Evolutionary conservation across 2,888 invertebrate genomes (phyloP).

Genomic region (Drosophila fulvimacula): DNA sequence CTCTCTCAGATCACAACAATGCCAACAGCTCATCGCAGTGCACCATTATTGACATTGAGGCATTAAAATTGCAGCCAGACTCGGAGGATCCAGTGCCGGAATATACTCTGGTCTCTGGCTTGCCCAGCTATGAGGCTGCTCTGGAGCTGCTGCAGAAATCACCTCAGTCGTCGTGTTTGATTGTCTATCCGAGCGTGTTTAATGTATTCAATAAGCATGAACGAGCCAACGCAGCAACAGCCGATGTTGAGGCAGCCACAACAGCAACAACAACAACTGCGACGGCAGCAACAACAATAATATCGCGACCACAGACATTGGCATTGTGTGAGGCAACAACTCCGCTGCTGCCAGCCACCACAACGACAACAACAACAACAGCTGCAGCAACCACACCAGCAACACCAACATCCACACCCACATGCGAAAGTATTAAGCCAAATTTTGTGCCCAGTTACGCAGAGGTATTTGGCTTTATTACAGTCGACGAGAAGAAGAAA

Average conservation of each 20-base stretch:
- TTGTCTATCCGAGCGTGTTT: constrained; percentile 83
- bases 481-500: constrained; percentile 69
- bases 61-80: constrained; percentile 81
- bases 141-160: constrained; percentile 86
- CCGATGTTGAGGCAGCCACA: constrained; percentile 40
- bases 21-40: constrained; percentile 66
- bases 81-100: constrained; percentile 87
- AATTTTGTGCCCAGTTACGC: constrained; percentile 75
- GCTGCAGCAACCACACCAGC: constrained; percentile 31
- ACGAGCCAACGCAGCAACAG: constrained; percentile 55
- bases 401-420: constrained; percentile 51
- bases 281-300: constrained; percentile 29
- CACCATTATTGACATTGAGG: constrained; percentile 81
- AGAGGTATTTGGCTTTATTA: constrained; percentile 68
- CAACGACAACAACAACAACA: constrained; percentile 21
- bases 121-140: constrained; percentile 88
- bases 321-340: constrained; percentile 56
- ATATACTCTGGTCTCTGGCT: constrained; percentile 88
- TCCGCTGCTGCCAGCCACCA: constrained; percentile 42
- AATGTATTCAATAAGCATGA: constrained; percentile 81
- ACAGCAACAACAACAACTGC: constrained; percentile 28
- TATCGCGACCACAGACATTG: constrained; percentile 37
- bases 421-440: constrained; percentile 60
- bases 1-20: constrained; percentile 61
- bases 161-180: constrained; percentile 79